Evolutionary conservation across 2,888 invertebrate genomes (phyloP), one percentile per base, ranked within the genome.

Genomic region (Cheilosia scutellata): DNA sequence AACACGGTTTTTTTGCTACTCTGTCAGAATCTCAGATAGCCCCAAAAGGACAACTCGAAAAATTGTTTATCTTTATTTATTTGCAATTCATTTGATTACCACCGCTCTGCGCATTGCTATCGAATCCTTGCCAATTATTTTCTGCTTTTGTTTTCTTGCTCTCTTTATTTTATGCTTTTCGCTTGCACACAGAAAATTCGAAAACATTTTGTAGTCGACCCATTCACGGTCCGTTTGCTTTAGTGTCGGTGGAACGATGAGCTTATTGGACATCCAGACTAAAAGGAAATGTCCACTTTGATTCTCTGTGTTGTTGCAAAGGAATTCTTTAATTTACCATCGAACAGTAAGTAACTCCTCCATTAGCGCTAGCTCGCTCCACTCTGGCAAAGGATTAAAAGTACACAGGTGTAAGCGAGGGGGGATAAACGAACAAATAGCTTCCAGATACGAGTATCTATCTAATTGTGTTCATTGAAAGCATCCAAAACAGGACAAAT

Each of bases 391-490:
- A 70, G 60, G 60, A 60, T 72, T 62, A 72, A 49, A 62, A 16
- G 29, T 16, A 62, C 47, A 53, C 53, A 55, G 44, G 62, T 62
- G 70, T 49, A 55, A 71, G 71, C 13, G 49, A 31, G 11, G 27
- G 25, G n/a, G 55, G 37, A 53, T 65, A 74, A 63, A 53, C 33
- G 60, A 63, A 58, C 74, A 78, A 83, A 77, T 63, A 49, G 55
- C 83, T 78, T 57, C 29, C 13, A 55, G 60, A 47, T 4, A 37
- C 37, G 37, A 37, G 37, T 79, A 84, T 78, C 74, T 79, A 75
- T 84, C 79, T 79, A 77, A 77, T 70, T 77, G 77, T 62, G 68
- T 62, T 71, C 55, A 75, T 75, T 63, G 75, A 53, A 79, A 79
- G 51, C 33, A 63, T 37, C 51, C 37, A 40, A 55, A 78, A 57